These are phyloP conservation scores for Anguilla pacifica DNA, from an alignment of 2,797 vertebrate genomes.

Conservation along the genomic window DNA sequence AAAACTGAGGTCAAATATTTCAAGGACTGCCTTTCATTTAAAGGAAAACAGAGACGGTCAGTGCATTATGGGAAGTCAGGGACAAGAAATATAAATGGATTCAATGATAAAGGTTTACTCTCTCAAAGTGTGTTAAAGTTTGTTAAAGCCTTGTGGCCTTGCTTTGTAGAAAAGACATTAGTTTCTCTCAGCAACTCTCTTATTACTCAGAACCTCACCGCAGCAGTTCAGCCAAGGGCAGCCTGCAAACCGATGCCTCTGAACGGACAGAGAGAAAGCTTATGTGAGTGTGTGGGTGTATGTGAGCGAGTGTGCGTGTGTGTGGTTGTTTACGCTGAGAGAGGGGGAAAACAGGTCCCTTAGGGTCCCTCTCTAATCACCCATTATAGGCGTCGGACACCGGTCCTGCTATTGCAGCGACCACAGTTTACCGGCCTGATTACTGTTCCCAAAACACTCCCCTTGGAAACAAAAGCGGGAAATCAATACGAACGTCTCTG, in stretches of 20 bases:
- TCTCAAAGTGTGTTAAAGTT: not conserved
- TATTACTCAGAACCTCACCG: not conserved
- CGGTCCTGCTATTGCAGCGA: constrained; percentile 3
- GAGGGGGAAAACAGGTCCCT: not conserved
- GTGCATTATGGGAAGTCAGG: not conserved
- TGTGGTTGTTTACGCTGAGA: not conserved
- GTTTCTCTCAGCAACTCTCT: not conserved
- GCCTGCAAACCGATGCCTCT: not conserved
- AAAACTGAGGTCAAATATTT: not conserved
- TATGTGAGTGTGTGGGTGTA: not conserved
- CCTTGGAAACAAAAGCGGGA: constrained; percentile 31
- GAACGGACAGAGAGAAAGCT: not conserved
- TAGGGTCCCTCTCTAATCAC: not conserved
- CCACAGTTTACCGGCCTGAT: not conserved
- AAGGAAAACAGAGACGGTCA: not conserved
- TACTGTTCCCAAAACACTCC: constrained; percentile 29
- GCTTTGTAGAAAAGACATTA: not conserved
- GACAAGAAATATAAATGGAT: not conserved
- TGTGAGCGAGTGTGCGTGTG: not conserved
- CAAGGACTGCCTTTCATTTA: not conserved
- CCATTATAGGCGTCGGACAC: not conserved
- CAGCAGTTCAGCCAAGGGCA: constrained; percentile 3
- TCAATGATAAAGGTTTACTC: not conserved
- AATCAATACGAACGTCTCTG: constrained; percentile 22
- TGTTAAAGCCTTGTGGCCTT: not conserved